phyloP scores from a whole-genome alignment of 2,797 vertebrate species.

The Crax fasciolata region DNA sequence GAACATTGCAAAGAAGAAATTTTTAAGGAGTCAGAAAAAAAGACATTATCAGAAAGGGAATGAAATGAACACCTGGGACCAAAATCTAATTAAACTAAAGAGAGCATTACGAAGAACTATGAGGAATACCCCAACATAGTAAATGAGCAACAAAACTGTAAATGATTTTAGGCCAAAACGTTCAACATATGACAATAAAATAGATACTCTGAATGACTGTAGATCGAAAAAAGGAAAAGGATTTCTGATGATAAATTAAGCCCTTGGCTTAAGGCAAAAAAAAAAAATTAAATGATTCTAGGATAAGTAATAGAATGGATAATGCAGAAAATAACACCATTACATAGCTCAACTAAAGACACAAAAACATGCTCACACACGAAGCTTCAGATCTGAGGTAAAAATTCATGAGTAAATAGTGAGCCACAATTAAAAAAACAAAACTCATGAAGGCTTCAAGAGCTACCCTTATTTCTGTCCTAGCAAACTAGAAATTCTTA shows the following conservation, averaged over 20 bases:
- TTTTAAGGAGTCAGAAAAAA: neutral
- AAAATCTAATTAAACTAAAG: neutral
- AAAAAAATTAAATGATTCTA: neutral
- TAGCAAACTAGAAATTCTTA: neutral
- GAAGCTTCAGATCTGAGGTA: neutral
- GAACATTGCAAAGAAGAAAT: neutral
- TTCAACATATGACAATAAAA: neutral
- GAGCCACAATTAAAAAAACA: neutral
- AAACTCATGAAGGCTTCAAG: neutral
- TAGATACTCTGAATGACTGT: neutral
- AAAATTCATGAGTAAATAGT: neutral
- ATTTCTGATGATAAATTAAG: neutral
- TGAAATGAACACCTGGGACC: neutral
- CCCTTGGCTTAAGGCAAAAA: neutral
- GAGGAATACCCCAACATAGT: neutral
- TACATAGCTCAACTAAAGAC: neutral
- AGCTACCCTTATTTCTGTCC: neutral
- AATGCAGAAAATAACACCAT: neutral
- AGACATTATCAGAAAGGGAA: neutral
- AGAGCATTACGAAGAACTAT: neutral
- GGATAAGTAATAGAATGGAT: neutral
- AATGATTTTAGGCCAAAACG: neutral
- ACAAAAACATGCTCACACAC: no score
- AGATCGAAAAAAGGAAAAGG: neutral
- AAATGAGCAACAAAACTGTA: neutral